Percentiles rank a stretch among this genome's conserved stretches.
phyloP scores from a whole-genome alignment of 2,797 vertebrate genomes.

The Scolopax bukidnonensis region DNA sequence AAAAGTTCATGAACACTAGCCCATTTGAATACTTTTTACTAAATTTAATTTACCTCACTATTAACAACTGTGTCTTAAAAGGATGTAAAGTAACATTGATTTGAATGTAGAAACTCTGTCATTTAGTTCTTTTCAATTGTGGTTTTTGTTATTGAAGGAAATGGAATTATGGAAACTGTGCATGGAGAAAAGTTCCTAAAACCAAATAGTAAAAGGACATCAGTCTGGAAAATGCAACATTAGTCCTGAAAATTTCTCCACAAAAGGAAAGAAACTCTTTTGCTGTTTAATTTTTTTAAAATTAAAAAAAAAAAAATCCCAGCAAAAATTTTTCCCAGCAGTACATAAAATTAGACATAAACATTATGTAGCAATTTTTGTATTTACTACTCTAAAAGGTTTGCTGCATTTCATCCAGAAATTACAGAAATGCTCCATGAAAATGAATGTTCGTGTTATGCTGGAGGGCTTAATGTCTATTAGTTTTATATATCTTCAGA shows the following conservation, averaged over 20 bases:
- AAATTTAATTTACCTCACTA: conserved; percentile 43
- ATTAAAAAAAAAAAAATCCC: neutral
- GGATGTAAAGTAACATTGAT: neutral
- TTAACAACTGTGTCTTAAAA: conserved; percentile 13
- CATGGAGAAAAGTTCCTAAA: neutral
- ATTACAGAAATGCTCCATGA: neutral
- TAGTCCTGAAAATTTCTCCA: neutral
- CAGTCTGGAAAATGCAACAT: neutral
- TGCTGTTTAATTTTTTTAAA: neutral
- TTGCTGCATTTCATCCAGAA: neutral
- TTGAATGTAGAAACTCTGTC: neutral
- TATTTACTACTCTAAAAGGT: neutral
- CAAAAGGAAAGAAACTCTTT: neutral
- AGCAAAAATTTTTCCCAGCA: neutral
- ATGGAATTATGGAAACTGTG: neutral
- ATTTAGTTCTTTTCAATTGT: conserved; percentile 20
- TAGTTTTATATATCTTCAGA: neutral
- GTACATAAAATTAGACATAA: neutral
- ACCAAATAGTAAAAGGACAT: neutral
- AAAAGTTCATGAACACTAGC: neutral
- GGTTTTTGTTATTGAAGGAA: neutral
- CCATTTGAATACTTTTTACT: conserved; percentile 16
- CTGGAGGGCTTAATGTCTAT: neutral
- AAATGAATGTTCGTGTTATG: neutral
- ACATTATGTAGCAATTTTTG: neutral